Evolutionary conservation across 2,113 vertebrate genomes (phyloP), one percentile per base, ranked within the genome.

Genomic region (Tragelaphus buxtoni): DNA sequence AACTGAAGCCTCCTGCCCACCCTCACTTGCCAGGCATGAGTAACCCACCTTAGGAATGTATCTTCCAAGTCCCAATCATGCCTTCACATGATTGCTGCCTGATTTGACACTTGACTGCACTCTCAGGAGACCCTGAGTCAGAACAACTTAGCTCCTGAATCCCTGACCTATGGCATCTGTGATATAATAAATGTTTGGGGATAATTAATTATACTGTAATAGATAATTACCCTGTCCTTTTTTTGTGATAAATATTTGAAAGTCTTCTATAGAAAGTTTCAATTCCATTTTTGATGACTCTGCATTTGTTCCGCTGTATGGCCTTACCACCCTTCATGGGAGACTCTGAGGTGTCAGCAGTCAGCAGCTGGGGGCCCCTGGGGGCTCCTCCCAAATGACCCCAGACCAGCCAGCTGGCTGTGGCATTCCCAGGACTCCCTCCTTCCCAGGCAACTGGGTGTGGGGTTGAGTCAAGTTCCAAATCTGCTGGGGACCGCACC

Each of bases 251-350:
- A 35, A n/a, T 56, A 28, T 69, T 49, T 69, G 1, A 24, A 55
- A 79, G 65, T 60, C 55, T 89, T 87, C 61, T 56, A 30, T 39
- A 88, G 76, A 51, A 81, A 88, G 80, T 11, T n/a, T 76, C 60
- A 60, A 18, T 32, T 79, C 61, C 76, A 42, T 47, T 79, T 97
- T 80, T 85, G 76, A 96, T 53, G n/a, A 42, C 20, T 47, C 32
- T 88, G 49, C 35, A 94, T 90, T 93, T 95, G 18, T 91, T 95
- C 76, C 72, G 92, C 58, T 39, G 32, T n/a, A 18, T n/a, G 61
- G 91, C 86, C 49, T 39, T 63, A 58, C 61, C 84, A 82, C 51
- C 85, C n/a, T 69, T 53, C 20, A 16, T 77, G 91, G 86, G 58
- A 97, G 58, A 88, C 35, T 63, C 24, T 84, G 61, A 86, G 26